Evolutionary conservation across 2,888 invertebrate genomes (phyloP).

Genomic region (Hecatera dysodea): DNA sequence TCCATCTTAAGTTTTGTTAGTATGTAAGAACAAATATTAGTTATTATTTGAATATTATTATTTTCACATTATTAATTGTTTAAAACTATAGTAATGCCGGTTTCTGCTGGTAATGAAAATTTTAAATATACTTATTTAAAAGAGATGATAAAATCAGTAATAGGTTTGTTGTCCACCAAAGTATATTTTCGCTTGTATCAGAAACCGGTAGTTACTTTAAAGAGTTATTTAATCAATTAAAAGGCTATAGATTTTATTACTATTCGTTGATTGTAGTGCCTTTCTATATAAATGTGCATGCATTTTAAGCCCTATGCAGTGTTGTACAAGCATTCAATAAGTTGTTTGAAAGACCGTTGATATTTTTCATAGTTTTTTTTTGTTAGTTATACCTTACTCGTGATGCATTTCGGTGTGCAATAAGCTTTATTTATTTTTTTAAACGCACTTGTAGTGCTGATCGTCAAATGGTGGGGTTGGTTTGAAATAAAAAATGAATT

Average conservation of each 20-base stretch:
- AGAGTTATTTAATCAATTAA: constrained; percentile 66
- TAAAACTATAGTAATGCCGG: constrained; percentile 60
- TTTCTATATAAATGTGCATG: constrained; percentile 78
- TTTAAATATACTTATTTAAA: constrained; percentile 28
- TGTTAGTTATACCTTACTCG: constrained; percentile 69
- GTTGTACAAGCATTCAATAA: constrained; percentile 71
- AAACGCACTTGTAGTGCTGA: constrained; percentile 60
- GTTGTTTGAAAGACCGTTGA: constrained; percentile 68
- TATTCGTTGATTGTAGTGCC: constrained; percentile 77
- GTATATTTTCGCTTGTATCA: constrained; percentile 50
- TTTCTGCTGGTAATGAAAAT: constrained; percentile 35
- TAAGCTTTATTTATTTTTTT: constrained; percentile 69
- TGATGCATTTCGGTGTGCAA: constrained; percentile 77
- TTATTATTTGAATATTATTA: constrained; percentile 70
- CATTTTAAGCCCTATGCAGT: constrained; percentile 74
- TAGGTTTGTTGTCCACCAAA: constrained; percentile 48
- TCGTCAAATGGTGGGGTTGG: constrained; percentile 63
- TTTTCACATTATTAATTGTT: constrained; percentile 67
- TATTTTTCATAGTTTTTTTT: constrained; percentile 71
- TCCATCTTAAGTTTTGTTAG: constrained; percentile 83
- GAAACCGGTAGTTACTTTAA: constrained; percentile 60
- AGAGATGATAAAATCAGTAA: constrained; percentile 45
- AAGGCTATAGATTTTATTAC: constrained; percentile 66
- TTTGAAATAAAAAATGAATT: constrained; percentile 8
- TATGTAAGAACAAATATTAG: constrained; percentile 76